Base-by-base conservation (phyloP, 92 coral and sea anemone species). In the Epizoanthus illoricatus region DNA sequence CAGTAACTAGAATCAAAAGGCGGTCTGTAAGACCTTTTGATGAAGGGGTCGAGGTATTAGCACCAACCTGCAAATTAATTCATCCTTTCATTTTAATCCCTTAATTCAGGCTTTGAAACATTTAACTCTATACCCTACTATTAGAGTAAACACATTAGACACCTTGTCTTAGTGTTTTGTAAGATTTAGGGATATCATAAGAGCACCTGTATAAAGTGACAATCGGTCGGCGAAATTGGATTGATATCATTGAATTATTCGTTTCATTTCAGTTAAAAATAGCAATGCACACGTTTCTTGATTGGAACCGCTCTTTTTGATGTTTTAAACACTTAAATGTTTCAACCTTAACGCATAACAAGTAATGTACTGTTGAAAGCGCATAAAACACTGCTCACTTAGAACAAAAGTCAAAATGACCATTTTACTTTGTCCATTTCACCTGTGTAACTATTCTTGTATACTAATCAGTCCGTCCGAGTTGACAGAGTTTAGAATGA, bases 111-210 rank as follows among this genome's bases (percentile, higher is more conserved):
- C n/a, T 42, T 63, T 78, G 69, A 43, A 59, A 61, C 49, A 58
- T 16, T 76, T 62, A 76, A 61, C 62, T 61, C 33, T 61, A 76
- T 76, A 57, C 70, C 58, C 28, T 76, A 69, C 70, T 76, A n/a
- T 19, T 42, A 57, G 16, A 10, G 57, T 20, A 39, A 60, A 76
- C 81, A 76, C 40, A 66, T 66, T 28, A 5, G 81, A 61, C 58
- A n/a, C 57, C 75, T 45, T 45, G 52, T 71, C 75, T 60, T 55
- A n/a, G 23, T 19, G 55, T 5, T 60, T 76, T 21, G 41, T 76
- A 40, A 2, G 67, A 42, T 39, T 68, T 43, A n/a, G 73, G n/a
- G 49, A 68, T 68, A 39, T 68, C 5, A 68, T 39, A 68, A 7
- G 73, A 18, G 49, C 73, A 68, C 73, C 73, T 68, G 71, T 49